Percentiles rank a stretch among this genome's conserved stretches.
These are phyloP conservation scores for Melanotaenia boesemani DNA, from an alignment of 2,797 vertebrate species.

Conservation along the genomic window DNA sequence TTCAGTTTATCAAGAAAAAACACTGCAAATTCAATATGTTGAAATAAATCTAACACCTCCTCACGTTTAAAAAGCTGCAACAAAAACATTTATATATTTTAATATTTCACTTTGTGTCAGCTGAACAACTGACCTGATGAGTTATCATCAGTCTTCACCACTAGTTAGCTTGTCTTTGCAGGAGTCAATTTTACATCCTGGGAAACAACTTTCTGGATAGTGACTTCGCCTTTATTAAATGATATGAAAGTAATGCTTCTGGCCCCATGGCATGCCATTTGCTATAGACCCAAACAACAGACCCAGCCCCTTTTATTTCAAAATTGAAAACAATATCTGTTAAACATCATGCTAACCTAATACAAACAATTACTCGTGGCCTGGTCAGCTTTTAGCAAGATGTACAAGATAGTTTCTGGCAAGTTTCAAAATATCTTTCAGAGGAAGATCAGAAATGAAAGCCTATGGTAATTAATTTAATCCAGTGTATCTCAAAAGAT, in stretches of 20 bases:
- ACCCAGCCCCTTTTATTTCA: not conserved
- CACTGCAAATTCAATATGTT: not conserved
- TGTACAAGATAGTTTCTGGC: not conserved
- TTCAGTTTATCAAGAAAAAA: not conserved
- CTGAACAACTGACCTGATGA: not conserved
- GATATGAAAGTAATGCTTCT: not conserved
- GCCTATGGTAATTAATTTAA: conserved; percentile 20
- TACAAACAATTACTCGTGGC: not conserved
- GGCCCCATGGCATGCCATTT: not conserved
- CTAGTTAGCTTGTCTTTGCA: not conserved
- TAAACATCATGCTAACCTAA: not conserved
- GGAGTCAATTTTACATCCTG: not conserved
- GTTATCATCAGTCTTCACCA: not conserved
- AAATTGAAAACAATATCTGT: not conserved
- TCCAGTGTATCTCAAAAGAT: conserved; percentile 37
- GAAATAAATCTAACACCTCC: not conserved
- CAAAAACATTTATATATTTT: not conserved
- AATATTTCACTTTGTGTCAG: not conserved
- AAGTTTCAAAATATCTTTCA: conserved; percentile 12
- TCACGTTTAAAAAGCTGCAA: not conserved
- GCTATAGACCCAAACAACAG: not conserved
- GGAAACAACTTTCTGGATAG: not conserved
- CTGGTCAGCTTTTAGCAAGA: not conserved
- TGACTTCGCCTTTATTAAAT: not conserved
- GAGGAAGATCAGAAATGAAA: conserved; percentile 13